phyloP scores from a whole-genome alignment of 2,888 invertebrate species.

The Pristionchus entomophagus region DNA sequence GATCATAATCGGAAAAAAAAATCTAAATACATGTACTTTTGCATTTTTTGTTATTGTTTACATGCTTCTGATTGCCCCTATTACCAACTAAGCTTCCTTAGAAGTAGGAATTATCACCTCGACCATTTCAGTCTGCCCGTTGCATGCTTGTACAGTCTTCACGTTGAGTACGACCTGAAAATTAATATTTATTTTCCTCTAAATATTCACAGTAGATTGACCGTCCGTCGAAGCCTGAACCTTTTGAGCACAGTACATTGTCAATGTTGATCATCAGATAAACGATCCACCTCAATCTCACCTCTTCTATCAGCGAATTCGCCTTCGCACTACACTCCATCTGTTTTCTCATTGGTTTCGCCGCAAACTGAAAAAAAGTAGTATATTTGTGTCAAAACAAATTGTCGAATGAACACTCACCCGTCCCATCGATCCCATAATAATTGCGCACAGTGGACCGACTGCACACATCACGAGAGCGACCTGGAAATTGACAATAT shows the following conservation, averaged over 20 bases:
- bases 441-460: conserved; percentile 21
- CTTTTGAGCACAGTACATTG: neutral
- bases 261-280: neutral
- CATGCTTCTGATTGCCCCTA: neutral
- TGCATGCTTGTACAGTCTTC: conserved; percentile 31
- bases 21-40: neutral
- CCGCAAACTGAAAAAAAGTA: neutral
- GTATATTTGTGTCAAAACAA: neutral
- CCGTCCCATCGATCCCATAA: conserved; percentile 30
- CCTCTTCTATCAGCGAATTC: conserved; percentile 37
- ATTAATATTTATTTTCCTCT: neutral
- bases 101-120: conserved; percentile 1
- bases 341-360: conserved; percentile 14
- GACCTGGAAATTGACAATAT: neutral
- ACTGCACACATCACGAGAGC: conserved; percentile 40
- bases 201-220: neutral
- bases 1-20: neutral
- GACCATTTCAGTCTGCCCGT: conserved; percentile 43
- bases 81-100: neutral
- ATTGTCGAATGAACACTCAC: neutral
- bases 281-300: too few relatives aligned
- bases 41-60: too few relatives aligned
- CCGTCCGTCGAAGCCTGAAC: too few relatives aligned
- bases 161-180: conserved; percentile 39
- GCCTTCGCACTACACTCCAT: conserved; percentile 39